phyloP scores from a whole-genome alignment of 2,113 vertebrate genomes.

The Gorsachius goisagi region DNA sequence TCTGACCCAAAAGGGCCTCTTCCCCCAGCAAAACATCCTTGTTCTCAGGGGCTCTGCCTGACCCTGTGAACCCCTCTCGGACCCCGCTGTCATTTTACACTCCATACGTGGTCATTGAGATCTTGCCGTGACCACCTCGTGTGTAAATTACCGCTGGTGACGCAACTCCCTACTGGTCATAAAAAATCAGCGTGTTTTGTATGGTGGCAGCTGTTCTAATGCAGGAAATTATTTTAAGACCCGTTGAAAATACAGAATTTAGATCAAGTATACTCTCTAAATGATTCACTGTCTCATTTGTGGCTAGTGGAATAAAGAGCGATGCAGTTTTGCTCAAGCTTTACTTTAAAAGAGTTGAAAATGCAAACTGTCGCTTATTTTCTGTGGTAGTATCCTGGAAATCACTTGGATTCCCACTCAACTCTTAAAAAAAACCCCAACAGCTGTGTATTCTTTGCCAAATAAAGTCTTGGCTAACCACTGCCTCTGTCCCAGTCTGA shows the following conservation, averaged over 20 bases:
- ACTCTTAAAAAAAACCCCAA: fast-evolving
- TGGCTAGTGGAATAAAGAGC: not conserved
- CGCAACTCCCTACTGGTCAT: not conserved
- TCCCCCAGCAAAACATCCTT: not conserved
- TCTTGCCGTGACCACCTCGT: not conserved
- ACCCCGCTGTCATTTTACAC: fast-evolving
- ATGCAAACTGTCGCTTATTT: not conserved
- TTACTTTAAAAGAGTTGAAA: not conserved
- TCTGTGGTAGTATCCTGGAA: not conserved
- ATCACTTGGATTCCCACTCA: not conserved
- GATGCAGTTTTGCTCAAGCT: not conserved
- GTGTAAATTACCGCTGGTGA: not conserved
- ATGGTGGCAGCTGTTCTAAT: not conserved
- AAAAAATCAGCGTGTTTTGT: not conserved
- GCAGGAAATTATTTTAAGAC: not conserved
- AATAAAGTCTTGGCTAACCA: not conserved
- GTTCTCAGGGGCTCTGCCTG: not conserved
- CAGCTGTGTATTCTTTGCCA: not conserved
- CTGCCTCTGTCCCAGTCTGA: not conserved
- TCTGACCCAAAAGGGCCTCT: not conserved
- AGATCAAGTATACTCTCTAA: not conserved
- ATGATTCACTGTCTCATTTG: not conserved
- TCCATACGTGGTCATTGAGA: not conserved
- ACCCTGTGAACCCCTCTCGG: not conserved
- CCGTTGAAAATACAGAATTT: not conserved